phyloP scores from a whole-genome alignment of 2,113 vertebrate species.

The Megalops atlanticus region DNA sequence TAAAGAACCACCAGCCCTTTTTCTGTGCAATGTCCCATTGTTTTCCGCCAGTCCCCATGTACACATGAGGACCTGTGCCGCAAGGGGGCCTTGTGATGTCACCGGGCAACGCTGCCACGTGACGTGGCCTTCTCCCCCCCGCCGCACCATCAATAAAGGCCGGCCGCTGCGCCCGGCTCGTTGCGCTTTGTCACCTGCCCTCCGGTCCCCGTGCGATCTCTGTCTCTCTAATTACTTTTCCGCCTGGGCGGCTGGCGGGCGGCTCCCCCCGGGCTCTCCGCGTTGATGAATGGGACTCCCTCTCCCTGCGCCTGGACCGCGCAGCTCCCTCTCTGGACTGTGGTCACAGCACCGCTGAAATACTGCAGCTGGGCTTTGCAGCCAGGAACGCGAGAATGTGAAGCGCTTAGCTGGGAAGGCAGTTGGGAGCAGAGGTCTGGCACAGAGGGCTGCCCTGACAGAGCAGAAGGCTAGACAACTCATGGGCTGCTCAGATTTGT shows the following conservation, averaged over 20 bases:
- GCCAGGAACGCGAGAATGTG: too few species aligned
- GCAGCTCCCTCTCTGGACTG: background rate
- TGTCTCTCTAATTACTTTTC: slow-evolving; percentile 21
- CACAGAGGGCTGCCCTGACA: too few species aligned
- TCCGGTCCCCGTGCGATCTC: slow-evolving; percentile 6
- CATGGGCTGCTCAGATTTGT: too few species aligned
- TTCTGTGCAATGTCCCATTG: too few species aligned
- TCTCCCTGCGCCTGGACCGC: background rate
- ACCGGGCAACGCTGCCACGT: background rate
- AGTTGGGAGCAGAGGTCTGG: too few species aligned
- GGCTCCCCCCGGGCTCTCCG: background rate
- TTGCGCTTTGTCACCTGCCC: slow-evolving; percentile 20
- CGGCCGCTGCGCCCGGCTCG: background rate
- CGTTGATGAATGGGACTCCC: background rate
- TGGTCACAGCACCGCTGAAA: background rate
- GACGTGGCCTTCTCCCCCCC: background rate
- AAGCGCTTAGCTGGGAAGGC: too few species aligned
- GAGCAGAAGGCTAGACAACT: too few species aligned
- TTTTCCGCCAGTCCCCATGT: background rate
- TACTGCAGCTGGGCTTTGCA: background rate
- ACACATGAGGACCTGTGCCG: background rate
- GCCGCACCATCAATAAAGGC: slow-evolving; percentile 2
- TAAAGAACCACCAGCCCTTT: too few species aligned
- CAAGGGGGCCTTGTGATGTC: background rate
- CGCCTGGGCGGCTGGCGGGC: background rate